Evolutionary conservation across 2,113 vertebrate genomes (phyloP).

Genomic region (Arenaria interpres): DNA sequence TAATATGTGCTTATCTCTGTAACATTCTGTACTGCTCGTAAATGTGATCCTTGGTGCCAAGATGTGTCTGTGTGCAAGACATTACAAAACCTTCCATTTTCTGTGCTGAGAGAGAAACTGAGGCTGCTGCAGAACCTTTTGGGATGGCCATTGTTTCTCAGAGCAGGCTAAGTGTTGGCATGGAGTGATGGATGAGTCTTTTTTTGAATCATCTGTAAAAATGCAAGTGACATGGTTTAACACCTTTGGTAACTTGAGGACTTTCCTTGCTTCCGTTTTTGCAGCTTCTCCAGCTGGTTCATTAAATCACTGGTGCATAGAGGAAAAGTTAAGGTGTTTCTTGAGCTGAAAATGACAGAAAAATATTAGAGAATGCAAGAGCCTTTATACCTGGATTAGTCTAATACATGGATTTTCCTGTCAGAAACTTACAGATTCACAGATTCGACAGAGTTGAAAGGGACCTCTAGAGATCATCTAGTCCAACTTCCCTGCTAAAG

Average conservation of each 20-base stretch:
- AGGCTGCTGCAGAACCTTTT: neutral
- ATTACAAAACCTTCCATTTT: neutral
- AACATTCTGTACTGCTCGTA: neutral
- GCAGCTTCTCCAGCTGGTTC: neutral
- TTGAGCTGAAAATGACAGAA: neutral
- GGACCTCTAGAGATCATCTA: no score
- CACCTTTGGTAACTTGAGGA: neutral
- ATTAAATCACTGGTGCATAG: neutral
- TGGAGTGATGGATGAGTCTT: neutral
- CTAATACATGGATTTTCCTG: neutral
- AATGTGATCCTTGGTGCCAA: rapidly evolving
- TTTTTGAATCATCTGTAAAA: neutral
- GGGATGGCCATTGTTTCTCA: neutral
- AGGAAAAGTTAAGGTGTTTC: neutral
- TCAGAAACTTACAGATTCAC: neutral
- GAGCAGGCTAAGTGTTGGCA: neutral
- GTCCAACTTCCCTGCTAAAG: no score
- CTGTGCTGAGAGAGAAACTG: neutral
- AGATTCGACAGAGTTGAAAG: no score
- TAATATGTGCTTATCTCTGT: neutral
- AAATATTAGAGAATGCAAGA: neutral
- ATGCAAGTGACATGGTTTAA: neutral
- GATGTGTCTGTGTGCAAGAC: neutral
- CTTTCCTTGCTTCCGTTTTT: neutral
- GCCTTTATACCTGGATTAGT: neutral